phyloP scores from a whole-genome alignment of 2,113 vertebrate species.

The Cyprinodon tularosa region DNA sequence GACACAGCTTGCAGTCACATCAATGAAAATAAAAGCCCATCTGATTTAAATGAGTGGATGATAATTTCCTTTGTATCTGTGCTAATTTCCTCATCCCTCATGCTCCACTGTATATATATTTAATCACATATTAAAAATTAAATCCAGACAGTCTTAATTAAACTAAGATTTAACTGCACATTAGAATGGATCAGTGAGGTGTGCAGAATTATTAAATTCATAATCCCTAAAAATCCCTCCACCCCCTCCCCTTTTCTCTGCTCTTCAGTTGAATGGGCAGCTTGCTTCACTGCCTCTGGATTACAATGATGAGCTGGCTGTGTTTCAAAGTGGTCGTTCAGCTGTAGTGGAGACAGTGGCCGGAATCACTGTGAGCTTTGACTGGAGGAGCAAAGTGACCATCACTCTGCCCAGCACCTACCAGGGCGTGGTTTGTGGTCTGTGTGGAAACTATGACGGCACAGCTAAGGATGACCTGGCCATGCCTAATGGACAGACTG shows the following conservation, averaged over 20 bases:
- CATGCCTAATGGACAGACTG: slow-evolving; percentile 39
- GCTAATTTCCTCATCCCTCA: slow-evolving; percentile 52
- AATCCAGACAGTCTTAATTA: slow-evolving; percentile 62
- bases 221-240: slow-evolving; percentile 57
- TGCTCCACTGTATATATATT: slow-evolving; percentile 51
- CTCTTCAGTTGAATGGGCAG: slow-evolving; percentile 62
- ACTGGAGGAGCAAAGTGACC: slow-evolving; percentile 55
- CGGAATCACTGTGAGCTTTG: slow-evolving; percentile 71
- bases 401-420: slow-evolving; percentile 66
- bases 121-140: slow-evolving; percentile 64
- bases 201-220: slow-evolving; percentile 60
- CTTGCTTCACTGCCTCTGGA: slow-evolving; percentile 61
- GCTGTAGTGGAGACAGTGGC: slow-evolving; percentile 67
- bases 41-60: slow-evolving; percentile 32
- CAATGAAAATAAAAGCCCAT: slow-evolving; percentile 56
- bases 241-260: slow-evolving; percentile 17
- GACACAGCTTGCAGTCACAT: slow-evolving; percentile 32
- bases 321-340: slow-evolving; percentile 50
- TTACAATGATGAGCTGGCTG: slow-evolving; percentile 49
- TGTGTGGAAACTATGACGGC: slow-evolving; percentile 74
- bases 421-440: slow-evolving; percentile 58
- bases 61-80: slow-evolving; percentile 51
- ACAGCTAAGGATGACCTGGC: slow-evolving; percentile 60
- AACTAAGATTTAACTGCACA: slow-evolving; percentile 57
- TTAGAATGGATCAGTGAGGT: slow-evolving; percentile 64